A percentile compares a stretch with the other conserved stretches of the same genome.
phyloP scores from a whole-genome alignment of 2,888 invertebrate genomes.

The Anoncus sp. region DNA sequence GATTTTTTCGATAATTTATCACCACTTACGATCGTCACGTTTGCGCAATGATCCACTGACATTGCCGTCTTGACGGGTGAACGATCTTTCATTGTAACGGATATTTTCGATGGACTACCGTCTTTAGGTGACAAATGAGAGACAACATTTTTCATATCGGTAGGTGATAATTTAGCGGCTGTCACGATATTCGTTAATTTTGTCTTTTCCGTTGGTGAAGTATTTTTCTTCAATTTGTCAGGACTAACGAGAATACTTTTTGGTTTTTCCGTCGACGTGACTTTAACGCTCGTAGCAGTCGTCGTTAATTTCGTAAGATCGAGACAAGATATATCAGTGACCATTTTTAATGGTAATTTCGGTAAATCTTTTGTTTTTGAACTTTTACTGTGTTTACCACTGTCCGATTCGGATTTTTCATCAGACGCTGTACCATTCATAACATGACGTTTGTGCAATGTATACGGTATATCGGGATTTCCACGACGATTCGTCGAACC shows the following conservation, averaged over 20 bases:
- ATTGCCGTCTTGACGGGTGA: slow-evolving; percentile 73
- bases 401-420: slow-evolving; percentile 80
- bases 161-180: slow-evolving; percentile 78
- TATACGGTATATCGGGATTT: slow-evolving; percentile 90
- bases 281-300: slow-evolving; percentile 64
- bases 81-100: slow-evolving; percentile 67
- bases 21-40: slow-evolving; percentile 52
- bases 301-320: slow-evolving; percentile 77
- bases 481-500: slow-evolving; percentile 83
- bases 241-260: slow-evolving; percentile 76
- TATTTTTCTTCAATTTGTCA: slow-evolving; percentile 71
- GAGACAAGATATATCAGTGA: slow-evolving; percentile 76
- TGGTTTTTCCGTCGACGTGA: slow-evolving; percentile 82
- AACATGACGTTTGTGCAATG: slow-evolving; percentile 92
- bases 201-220: slow-evolving; percentile 70
- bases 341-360: slow-evolving; percentile 76
- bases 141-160: slow-evolving; percentile 70
- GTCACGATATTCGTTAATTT: slow-evolving; percentile 74
- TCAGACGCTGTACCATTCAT: slow-evolving; percentile 91
- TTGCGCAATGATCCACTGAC: slow-evolving; percentile 74
- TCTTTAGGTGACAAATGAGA: slow-evolving; percentile 72
- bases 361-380: slow-evolving; percentile 74
- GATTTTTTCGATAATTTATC: slow-evolving; percentile 72
- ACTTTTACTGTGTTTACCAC: slow-evolving; percentile 72
- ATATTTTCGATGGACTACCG: slow-evolving; percentile 73